Base-by-base conservation (phyloP, 1,140 invertebrate genomes). In the Drosophila murphyi region DNA sequence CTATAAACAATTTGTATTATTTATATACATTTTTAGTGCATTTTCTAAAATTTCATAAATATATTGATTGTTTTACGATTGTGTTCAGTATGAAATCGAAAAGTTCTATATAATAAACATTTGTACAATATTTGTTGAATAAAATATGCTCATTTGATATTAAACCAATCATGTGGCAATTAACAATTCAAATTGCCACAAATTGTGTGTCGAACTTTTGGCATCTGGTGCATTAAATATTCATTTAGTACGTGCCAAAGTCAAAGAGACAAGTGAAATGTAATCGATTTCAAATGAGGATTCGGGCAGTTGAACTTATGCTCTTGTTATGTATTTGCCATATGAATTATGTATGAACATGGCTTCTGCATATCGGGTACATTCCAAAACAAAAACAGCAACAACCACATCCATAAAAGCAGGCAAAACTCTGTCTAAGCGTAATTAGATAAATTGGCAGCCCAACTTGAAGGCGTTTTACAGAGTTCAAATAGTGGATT, bases 171-270 rank as follows among this genome's bases (percentile, higher is more conserved):
- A 62, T 62, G 54, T 67, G 48, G 5, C 50, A 70, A 55, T 69
- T 63, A 64, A 63, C 67, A 56, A 78, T 83, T 82, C 29, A 80
- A 74, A 77, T 82, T 72, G 59, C 50, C 67, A 63, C 59, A 72
- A 88, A 83, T 83, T 87, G 64, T 28, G 45, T 29, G 48, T 54
- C 34, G 50, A 63, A 82, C 47, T 39, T 59, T 77, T 51, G 72
- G 39, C 76, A 73, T 64, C 47, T 35, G 34, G 12, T 10, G 20
- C 54, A 87, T 80, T 52, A 87, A 78, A 80, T 80, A 87, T 87
- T 80, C 54, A 88, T 74, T 72, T 48, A 48, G 7, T 69, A 71
- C 70, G 72, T 88, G 83, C 59, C 75, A 82, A 82, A 76, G 70
- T 75, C 76, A 82, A 62, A 76, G 48, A 43, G 55, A 35, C 31